Conservation (phyloP, 2,888 invertebrate genomes). For the Chalcis sispes region DNA sequence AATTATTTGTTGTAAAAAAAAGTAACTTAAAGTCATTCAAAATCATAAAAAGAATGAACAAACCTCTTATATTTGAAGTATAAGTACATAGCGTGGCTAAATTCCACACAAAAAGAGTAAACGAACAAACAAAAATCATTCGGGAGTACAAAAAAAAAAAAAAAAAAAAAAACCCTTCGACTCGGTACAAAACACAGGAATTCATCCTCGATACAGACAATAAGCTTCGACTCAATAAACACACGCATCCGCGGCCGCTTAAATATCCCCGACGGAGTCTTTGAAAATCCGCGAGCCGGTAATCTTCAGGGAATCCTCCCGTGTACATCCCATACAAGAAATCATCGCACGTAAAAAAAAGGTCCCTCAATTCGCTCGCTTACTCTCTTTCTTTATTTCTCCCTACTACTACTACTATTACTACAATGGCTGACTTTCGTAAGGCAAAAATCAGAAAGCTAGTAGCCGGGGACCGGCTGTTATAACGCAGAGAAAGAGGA, state of each 20-base stretch:
- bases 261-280: slow-evolving; percentile 31
- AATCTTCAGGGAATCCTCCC: neutral
- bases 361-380: slow-evolving; percentile 48
- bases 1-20: too few species aligned
- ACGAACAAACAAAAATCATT: neutral
- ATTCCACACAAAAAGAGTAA: neutral
- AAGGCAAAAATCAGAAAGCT: slow-evolving; percentile 76
- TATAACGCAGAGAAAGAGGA: slow-evolving; percentile 53
- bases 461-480: slow-evolving; percentile 60
- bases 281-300: slow-evolving; percentile 13
- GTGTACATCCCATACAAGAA: neutral
- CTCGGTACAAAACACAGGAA: slow-evolving; percentile 15
- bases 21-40: neutral
- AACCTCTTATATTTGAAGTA: neutral
- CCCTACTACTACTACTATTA: too few species aligned
- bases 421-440: slow-evolving; percentile 75
- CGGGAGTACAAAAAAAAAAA: neutral
- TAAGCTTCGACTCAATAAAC: neutral
- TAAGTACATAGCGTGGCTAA: neutral
- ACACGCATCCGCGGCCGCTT: slow-evolving; percentile 30
- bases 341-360: neutral
- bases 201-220: slow-evolving; percentile 10
- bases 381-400: too few species aligned
- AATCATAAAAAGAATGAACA: slow-evolving; percentile 9
- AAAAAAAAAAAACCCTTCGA: slow-evolving; percentile 36